Percentiles rank a stretch among this genome's conserved stretches.
phyloP scores from a whole-genome alignment of 2,888 invertebrate genomes.

The Bruchidius siliquastri region DNA sequence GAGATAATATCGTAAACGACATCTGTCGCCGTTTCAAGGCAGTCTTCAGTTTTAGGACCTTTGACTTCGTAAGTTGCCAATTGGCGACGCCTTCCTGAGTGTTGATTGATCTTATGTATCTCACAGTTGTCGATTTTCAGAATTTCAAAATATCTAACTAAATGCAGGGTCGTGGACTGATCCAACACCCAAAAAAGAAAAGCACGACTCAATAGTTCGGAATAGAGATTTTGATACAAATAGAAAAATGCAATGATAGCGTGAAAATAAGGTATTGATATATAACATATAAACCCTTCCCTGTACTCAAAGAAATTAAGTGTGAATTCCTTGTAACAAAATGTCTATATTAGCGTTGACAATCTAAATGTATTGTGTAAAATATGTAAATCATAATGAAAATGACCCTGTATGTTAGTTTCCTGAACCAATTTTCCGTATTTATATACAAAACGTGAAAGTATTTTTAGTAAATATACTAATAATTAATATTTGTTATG shows the following conservation, averaged over 20 bases:
- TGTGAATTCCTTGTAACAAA: neutral
- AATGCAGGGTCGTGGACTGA: neutral
- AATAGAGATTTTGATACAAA: neutral
- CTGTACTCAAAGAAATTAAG: neutral
- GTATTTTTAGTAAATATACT: neutral
- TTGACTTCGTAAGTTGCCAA: too few relatives aligned
- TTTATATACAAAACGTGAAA: neutral
- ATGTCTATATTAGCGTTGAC: neutral
- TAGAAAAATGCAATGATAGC: neutral
- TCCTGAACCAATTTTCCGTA: conserved; percentile 4
- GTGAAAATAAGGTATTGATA: neutral
- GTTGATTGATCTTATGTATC: neutral
- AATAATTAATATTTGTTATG: neutral
- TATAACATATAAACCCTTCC: neutral
- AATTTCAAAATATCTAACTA: neutral
- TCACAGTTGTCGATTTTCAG: neutral
- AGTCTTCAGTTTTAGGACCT: too few relatives aligned
- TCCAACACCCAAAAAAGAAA: neutral
- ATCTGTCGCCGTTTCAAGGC: too few relatives aligned
- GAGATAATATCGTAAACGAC: too few relatives aligned
- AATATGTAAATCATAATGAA: neutral
- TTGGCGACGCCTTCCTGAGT: too few relatives aligned
- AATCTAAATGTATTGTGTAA: neutral
- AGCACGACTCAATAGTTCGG: neutral
- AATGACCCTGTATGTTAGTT: conserved; percentile 9